phyloP scores from a whole-genome alignment of 2,888 invertebrate species.

The Stratiomys singularior region DNA sequence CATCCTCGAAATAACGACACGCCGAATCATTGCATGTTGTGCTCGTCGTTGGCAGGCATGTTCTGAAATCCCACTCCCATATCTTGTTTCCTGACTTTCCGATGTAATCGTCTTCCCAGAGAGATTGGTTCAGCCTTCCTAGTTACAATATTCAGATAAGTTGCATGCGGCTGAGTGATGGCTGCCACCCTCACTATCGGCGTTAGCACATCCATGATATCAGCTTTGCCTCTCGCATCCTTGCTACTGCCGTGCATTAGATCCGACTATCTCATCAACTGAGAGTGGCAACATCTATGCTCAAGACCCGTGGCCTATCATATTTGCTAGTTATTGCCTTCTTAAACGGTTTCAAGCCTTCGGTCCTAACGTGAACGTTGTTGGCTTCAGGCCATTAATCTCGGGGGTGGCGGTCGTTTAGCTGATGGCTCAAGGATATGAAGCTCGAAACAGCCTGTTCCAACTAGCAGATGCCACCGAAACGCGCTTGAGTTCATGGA shows the following conservation, averaged over 20 bases:
- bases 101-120: not conserved
- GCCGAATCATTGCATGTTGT: not conserved
- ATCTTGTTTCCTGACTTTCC: not conserved
- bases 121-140: not conserved
- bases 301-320: not conserved
- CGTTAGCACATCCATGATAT: not conserved
- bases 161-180: not conserved
- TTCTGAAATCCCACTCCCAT: not conserved
- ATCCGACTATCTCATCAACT: not conserved
- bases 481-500: conserved; percentile 12
- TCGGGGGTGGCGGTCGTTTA: conserved; percentile 38
- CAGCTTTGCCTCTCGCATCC: not conserved
- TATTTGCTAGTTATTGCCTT: conserved; percentile 24
- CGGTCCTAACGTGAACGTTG: conserved; percentile 18
- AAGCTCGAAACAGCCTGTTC: conserved; percentile 36
- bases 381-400: conserved; percentile 39
- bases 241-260: not conserved
- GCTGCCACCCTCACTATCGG: not conserved
- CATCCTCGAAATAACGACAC: conserved; percentile 11
- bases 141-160: not conserved
- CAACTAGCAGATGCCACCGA: conserved; percentile 28
- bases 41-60: not conserved
- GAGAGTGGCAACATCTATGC: not conserved
- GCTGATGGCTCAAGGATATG: conserved; percentile 38
- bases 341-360: conserved; percentile 24